Conservation (phyloP, 2,797 vertebrate genomes). For the Urosaurus nigricauda region DNA sequence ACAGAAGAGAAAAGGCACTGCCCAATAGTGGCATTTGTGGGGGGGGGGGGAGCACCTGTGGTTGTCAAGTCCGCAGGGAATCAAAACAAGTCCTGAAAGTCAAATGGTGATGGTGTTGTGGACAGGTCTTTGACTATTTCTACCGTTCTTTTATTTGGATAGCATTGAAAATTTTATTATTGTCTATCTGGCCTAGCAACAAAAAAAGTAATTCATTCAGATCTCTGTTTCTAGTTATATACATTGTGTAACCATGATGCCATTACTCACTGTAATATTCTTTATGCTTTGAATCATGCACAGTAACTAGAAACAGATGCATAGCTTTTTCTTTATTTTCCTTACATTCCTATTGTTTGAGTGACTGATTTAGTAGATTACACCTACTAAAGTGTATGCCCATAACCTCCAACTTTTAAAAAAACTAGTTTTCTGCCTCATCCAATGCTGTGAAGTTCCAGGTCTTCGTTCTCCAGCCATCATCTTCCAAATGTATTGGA, state of each 20-base stretch:
- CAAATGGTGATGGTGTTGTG: neutral
- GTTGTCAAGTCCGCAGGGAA: neutral
- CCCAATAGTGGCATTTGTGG: neutral
- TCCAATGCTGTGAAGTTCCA: too few species aligned
- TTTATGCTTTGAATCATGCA: slow-evolving; percentile 47
- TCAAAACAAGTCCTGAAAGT: neutral
- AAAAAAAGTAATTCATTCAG: slow-evolving; percentile 9
- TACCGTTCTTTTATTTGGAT: neutral
- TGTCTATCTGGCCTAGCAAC: slow-evolving; percentile 3
- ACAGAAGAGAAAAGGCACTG: neutral
- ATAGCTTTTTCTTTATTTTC: slow-evolving; percentile 16
- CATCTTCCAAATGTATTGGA: neutral
- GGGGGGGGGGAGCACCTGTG: neutral
- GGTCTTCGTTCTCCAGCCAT: neutral
- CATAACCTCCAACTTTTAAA: neutral
- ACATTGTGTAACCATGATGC: slow-evolving; percentile 28
- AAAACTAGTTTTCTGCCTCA: slow-evolving; percentile 18
- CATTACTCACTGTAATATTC: slow-evolving; percentile 46
- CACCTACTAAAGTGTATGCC: neutral
- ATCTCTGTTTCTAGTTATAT: slow-evolving; percentile 59
- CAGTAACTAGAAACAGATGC: slow-evolving; percentile 63
- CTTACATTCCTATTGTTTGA: slow-evolving; percentile 37
- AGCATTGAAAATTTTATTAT: neutral
- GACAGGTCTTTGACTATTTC: neutral
- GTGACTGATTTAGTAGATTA: neutral